Conservation (phyloP, 1,140 invertebrate genomes). For the Holotrichia oblita region DNA sequence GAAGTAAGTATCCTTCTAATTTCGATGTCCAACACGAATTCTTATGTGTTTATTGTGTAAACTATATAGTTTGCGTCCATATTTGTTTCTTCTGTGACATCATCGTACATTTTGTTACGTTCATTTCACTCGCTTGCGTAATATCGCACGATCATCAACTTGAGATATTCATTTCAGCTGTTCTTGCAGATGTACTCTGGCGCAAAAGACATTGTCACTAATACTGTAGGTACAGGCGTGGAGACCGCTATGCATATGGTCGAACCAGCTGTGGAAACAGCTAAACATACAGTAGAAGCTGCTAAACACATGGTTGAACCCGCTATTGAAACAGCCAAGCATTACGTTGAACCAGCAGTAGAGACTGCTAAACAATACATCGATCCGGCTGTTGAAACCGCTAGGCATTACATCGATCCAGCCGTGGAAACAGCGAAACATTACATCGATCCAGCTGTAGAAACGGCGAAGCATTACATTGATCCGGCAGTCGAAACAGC, state of each 20-base stretch:
- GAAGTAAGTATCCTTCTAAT: conserved; percentile 59
- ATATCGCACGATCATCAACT: conserved; percentile 28
- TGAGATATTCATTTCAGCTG: conserved; percentile 48
- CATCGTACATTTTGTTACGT: conserved; percentile 5
- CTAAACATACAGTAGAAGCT: conserved; percentile 49
- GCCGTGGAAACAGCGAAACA: no score
- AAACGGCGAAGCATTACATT: no score
- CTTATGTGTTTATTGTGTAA: background rate
- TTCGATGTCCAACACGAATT: background rate
- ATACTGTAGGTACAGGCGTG: conserved; percentile 56
- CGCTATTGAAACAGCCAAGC: conserved; percentile 50
- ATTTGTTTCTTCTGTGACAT: background rate
- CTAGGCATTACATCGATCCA: no score
- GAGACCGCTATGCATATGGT: conserved; percentile 45
- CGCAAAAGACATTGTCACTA: conserved; percentile 67
- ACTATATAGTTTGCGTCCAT: conserved; percentile 13
- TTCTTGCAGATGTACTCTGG: conserved; percentile 66
- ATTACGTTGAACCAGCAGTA: no score
- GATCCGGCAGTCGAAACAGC: conserved; percentile 48
- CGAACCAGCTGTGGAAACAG: conserved; percentile 49
- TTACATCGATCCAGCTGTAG: no score
- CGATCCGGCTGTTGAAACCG: conserved; percentile 44
- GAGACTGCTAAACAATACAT: conserved; percentile 41
- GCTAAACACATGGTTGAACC: conserved; percentile 54
- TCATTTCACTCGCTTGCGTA: conserved; percentile 27